phyloP scores from a whole-genome alignment of 1,140 invertebrate species.

The Zophobas morio region DNA sequence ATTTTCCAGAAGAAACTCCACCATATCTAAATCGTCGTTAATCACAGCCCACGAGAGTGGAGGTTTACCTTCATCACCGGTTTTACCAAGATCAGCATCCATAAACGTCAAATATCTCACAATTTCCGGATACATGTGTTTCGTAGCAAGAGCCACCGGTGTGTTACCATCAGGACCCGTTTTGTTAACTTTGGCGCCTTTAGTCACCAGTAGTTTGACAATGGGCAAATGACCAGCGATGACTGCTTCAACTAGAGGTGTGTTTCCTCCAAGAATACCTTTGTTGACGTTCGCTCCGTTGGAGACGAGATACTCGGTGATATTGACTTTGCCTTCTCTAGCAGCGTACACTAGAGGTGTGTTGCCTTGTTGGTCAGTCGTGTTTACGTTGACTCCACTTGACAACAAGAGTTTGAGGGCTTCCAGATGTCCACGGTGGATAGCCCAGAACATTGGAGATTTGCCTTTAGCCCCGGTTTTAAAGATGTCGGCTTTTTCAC shows the following conservation, averaged over 20 bases:
- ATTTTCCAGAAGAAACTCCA: background rate
- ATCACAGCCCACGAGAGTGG: background rate
- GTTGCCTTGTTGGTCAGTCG: background rate
- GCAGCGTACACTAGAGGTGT: background rate
- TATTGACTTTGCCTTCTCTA: background rate
- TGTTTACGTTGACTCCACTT: background rate
- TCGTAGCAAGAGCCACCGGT: conserved; percentile 85
- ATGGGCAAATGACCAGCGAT: background rate
- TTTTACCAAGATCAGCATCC: conserved; percentile 81
- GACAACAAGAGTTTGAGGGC: background rate
- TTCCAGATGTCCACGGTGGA: background rate
- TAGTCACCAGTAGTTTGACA: background rate
- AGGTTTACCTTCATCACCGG: conserved; percentile 76
- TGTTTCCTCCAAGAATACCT: background rate
- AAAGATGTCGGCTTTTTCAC: background rate
- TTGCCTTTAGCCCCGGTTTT: background rate
- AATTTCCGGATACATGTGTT: conserved; percentile 86
- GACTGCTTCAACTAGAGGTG: background rate
- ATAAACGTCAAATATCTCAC: conserved; percentile 81
- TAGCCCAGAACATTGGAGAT: background rate
- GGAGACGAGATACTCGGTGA: background rate
- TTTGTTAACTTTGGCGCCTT: conserved; percentile 70
- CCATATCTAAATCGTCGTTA: background rate
- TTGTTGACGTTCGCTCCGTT: background rate
- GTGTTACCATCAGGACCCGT: conserved; percentile 82